phyloP scores from a whole-genome alignment of 2,888 invertebrate species.

The Lacanobia oleracea region DNA sequence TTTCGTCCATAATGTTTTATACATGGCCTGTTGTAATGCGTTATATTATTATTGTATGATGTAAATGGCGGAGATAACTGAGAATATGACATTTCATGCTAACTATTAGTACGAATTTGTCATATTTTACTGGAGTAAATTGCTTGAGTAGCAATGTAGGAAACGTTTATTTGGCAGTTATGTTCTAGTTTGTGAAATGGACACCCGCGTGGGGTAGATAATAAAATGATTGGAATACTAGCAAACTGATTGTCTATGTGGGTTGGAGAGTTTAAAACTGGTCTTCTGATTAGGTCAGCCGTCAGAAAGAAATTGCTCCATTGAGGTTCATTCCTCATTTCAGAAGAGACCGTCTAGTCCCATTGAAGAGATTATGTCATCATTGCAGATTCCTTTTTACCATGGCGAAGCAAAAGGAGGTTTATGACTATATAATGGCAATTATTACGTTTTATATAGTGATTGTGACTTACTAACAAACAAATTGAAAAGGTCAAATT shows the following conservation, averaged over 20 bases:
- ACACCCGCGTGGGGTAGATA: conserved; percentile 20
- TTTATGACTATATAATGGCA: not conserved
- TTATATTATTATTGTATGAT: conserved; percentile 32
- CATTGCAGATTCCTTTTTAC: too few species aligned
- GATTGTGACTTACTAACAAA: not conserved
- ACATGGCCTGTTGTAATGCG: conserved; percentile 28
- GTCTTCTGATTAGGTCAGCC: not conserved
- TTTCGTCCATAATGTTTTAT: conserved; percentile 38
- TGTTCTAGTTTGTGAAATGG: not conserved
- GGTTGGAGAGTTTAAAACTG: not conserved
- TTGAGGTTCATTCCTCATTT: not conserved
- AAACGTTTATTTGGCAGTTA: conserved; percentile 18
- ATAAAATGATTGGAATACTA: not conserved
- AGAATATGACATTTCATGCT: conserved; percentile 12
- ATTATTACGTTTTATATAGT: not conserved
- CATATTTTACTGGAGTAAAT: conserved; percentile 39
- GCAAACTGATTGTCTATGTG: not conserved
- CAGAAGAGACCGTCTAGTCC: too few species aligned
- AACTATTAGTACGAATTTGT: conserved; percentile 24
- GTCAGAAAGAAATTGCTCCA: not conserved
- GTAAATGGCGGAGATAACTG: conserved; percentile 38
- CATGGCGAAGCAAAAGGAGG: too few species aligned
- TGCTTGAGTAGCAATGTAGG: conserved; percentile 25
- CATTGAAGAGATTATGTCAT: not conserved
- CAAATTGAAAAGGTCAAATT: not conserved